Base-by-base conservation (phyloP, 2,797 vertebrate species). In the Pangasius larnaudii region DNA sequence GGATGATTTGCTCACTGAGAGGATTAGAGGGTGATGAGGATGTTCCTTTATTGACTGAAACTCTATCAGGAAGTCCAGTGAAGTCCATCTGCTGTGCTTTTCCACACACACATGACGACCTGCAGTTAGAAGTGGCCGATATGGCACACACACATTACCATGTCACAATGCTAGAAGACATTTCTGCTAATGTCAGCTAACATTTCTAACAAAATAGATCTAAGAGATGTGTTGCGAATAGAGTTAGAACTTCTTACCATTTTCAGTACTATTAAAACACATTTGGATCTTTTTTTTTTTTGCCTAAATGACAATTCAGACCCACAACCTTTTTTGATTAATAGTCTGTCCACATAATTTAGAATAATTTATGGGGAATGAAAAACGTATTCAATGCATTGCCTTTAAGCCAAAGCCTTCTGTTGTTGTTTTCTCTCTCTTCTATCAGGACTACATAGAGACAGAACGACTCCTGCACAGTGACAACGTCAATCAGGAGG, bases 401-500 rank as follows among this genome's bases (percentile, higher is more conserved):
- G 3, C 16, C 27, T 58, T 53, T 19, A 58, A 36, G 0, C 77
- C 18, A 22, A 36, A 36, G 0, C 19, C 10, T 36, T 59, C 3
- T 0, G 14, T 33, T 69, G 13, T 46, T 24, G 9, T 7, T 33
- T 74, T 7, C 27, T 27, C 13, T 24, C 7, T 33, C 0, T 75
- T 33, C 10, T 14, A 0, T 27, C 93, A 99, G 98, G 99, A 99
- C 92, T 96, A 95, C 84, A 92, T 97, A 0, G 98, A 99, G 90
- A 99, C 98, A 0, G 98, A 99, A 92, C 92, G 96, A 86, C 96
- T 99, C 58, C 96, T 99, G 7, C 95, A 96, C n/a, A 81, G 90
- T 0, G 97, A 98, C 86, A 99, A 99, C 0, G 98, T 99, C 88
- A 96, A 98, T 93, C 97, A 99, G 93, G 97, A 97, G 85, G 97